Percentiles rank a stretch among this genome's conserved stretches.
These are phyloP conservation scores for Mellilla xanthometata DNA, from an alignment of 2,888 invertebrate species.

Conservation along the genomic window DNA sequence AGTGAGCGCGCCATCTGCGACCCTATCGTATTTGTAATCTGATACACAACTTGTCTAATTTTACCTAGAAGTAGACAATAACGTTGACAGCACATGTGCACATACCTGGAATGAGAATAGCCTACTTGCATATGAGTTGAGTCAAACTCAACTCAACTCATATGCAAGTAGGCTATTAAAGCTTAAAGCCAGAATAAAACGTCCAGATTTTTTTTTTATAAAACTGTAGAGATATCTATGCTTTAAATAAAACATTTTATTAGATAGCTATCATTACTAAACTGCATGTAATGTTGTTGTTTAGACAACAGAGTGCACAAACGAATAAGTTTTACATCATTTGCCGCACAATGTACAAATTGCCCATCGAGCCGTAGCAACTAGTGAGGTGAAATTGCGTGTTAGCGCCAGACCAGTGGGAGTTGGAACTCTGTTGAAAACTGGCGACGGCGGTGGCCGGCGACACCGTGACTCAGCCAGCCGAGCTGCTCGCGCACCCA, in stretches of 20 bases:
- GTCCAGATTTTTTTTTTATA: no score
- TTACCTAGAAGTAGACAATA: constrained; percentile 40
- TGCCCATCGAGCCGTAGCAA: constrained; percentile 62
- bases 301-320: constrained; percentile 28
- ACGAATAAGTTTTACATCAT: constrained; percentile 44
- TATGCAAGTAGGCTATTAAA: background rate
- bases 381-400: constrained; percentile 71
- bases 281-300: background rate
- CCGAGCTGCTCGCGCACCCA: constrained; percentile 57
- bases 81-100: constrained; percentile 18
- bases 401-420: constrained; percentile 63
- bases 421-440: constrained; percentile 56
- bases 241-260: no score
- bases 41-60: constrained; percentile 57
- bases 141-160: background rate
- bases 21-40: constrained; percentile 61
- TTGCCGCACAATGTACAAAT: constrained; percentile 59
- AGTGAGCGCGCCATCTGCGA: constrained; percentile 64
- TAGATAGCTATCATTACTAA: no score
- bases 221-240: no score
- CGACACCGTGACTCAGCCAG: constrained; percentile 60
- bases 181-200: no score
- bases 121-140: background rate
- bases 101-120: constrained; percentile 8
- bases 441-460: constrained; percentile 35